phyloP scores from a whole-genome alignment of 2,797 vertebrate genomes.

The Momotus momota region DNA sequence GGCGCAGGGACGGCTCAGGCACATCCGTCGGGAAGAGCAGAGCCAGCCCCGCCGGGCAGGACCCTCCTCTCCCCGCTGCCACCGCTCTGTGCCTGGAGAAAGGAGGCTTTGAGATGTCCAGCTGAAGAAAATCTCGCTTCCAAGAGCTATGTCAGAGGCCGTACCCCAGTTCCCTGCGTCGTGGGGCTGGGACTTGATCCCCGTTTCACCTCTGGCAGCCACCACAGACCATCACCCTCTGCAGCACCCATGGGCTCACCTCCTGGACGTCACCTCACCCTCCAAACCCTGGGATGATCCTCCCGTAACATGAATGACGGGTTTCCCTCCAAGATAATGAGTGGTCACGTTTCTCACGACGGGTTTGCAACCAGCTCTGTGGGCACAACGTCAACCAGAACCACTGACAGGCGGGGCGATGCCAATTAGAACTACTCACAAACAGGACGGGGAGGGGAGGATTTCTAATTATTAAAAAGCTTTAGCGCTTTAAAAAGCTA shows the following conservation, averaged over 20 bases:
- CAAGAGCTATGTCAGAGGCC: accelerated
- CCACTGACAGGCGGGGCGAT: neutral
- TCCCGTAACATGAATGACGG: accelerated
- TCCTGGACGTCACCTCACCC: accelerated
- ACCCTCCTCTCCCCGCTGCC: neutral
- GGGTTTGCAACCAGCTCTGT: neutral
- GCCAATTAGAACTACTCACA: neutral
- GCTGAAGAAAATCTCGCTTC: accelerated
- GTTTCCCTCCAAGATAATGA: neutral
- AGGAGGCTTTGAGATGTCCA: neutral
- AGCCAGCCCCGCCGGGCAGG: neutral
- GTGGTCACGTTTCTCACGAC: accelerated
- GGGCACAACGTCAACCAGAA: neutral
- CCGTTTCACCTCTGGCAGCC: accelerated
- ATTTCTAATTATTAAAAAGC: slow-evolving; percentile 52
- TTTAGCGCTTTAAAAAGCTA: slow-evolving; percentile 21
- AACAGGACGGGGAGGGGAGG: neutral
- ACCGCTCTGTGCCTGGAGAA: neutral
- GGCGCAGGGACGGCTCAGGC: accelerated
- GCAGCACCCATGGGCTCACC: accelerated
- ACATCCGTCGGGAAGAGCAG: accelerated
- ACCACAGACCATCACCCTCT: neutral
- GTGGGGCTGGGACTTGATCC: accelerated
- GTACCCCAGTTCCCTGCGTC: accelerated
- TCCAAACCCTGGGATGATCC: neutral